These are phyloP conservation scores for Macrocentrus cingulum DNA, from an alignment of 1,140 invertebrate genomes.

Conservation along the genomic window DNA sequence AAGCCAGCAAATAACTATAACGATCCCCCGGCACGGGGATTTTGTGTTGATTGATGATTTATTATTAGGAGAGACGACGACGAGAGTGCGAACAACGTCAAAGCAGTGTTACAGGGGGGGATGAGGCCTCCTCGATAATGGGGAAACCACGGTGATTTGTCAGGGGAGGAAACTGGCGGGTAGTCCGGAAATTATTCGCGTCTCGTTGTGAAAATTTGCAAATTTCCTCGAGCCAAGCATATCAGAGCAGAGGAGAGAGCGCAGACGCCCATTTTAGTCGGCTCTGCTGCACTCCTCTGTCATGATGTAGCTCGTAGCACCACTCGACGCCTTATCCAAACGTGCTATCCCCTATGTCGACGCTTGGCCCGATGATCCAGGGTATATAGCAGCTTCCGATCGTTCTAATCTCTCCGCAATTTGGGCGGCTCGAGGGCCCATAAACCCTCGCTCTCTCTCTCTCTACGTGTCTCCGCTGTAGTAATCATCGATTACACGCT, in stretches of 20 bases:
- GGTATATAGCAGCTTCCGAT: constrained; percentile 42
- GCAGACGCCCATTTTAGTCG: constrained; percentile 14
- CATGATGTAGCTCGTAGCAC: constrained; percentile 11
- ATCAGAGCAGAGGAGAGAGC: not conserved
- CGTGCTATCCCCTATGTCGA: constrained; percentile 21
- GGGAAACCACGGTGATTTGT: constrained; percentile 57
- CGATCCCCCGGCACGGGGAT: too few relatives aligned
- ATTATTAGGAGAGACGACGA: too few relatives aligned
- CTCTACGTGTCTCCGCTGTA: constrained; percentile 32
- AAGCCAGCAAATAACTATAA: too few relatives aligned
- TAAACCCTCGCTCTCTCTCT: constrained; percentile 33
- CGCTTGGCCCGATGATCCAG: constrained; percentile 30
- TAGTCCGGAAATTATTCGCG: constrained; percentile 54
- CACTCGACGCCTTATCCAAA: constrained; percentile 29
- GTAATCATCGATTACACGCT: constrained; percentile 47
- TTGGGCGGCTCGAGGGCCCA: constrained; percentile 48
- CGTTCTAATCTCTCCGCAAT: constrained; percentile 53
- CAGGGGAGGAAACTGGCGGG: constrained; percentile 51
- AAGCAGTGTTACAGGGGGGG: not conserved
- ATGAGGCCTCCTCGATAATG: constrained; percentile 36
- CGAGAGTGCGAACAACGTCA: too few relatives aligned
- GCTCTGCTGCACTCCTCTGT: not conserved
- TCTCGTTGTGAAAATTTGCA: constrained; percentile 53
- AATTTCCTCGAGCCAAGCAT: constrained; percentile 42
- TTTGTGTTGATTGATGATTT: too few relatives aligned